Evolutionary conservation across 1,140 invertebrate genomes (phyloP).

Genomic region (Zaprionus africanus): DNA sequence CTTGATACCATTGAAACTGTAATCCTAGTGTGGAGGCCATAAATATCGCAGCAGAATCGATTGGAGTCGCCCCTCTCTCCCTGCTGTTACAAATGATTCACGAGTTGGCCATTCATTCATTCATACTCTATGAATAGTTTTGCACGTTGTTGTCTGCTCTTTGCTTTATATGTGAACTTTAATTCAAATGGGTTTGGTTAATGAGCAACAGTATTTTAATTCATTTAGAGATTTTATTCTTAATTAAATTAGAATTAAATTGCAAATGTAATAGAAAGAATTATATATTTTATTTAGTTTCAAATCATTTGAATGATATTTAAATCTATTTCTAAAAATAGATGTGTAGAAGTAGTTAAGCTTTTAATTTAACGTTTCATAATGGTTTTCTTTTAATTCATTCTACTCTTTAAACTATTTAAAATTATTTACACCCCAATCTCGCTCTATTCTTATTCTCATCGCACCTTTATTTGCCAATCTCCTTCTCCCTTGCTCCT

Average conservation of each 20-base stretch:
- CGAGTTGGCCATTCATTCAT: background rate
- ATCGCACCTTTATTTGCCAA: background rate
- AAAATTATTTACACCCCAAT: background rate
- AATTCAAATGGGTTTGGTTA: background rate
- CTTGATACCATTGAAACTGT: background rate
- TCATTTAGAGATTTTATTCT: background rate
- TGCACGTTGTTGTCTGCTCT: too few relatives aligned
- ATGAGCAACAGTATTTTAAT: background rate
- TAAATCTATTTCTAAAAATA: background rate
- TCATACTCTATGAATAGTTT: background rate
- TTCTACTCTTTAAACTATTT: background rate
- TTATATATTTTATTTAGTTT: background rate
- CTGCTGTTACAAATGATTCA: background rate
- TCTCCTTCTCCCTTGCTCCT: background rate
- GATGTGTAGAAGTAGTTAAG: background rate
- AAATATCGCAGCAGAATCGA: background rate
- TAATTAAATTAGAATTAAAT: background rate
- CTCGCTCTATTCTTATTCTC: background rate
- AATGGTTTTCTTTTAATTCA: too few relatives aligned
- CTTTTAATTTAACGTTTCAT: too few relatives aligned
- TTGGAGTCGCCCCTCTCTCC: background rate
- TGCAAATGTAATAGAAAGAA: background rate
- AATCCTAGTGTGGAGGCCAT: background rate
- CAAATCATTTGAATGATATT: background rate
- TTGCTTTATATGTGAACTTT: background rate